Conservation (phyloP, 2,113 vertebrate species). For the Calidris pygmaea region DNA sequence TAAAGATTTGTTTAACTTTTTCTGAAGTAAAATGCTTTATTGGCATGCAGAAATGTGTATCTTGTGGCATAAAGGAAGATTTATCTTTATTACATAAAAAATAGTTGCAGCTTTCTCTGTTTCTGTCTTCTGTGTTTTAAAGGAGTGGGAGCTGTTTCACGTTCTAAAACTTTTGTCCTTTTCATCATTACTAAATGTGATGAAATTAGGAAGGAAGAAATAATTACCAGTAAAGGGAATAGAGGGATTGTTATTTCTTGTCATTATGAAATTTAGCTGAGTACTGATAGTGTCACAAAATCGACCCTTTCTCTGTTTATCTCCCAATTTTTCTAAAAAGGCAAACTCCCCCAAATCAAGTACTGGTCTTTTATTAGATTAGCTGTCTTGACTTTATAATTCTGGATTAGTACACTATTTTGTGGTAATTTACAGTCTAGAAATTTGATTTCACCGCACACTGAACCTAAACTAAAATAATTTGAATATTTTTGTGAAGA, state of each 20-base stretch:
- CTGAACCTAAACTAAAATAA: not conserved
- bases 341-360: not conserved
- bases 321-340: not conserved
- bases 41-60: not conserved
- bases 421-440: not conserved
- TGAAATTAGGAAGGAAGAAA: not conserved
- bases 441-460: not conserved
- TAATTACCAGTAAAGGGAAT: not conserved
- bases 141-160: not conserved
- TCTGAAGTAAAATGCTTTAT: not conserved
- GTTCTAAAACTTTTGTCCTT: not conserved
- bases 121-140: not conserved
- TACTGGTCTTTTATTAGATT: not conserved
- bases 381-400: not conserved
- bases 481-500: not conserved
- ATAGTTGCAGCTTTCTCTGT: not conserved
- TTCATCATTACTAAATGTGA: not conserved
- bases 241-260: not conserved
- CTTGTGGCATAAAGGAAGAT: not conserved
- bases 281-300: not conserved
- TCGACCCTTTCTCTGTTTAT: not conserved
- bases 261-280: not conserved
- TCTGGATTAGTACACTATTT: not conserved
- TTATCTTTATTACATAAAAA: not conserved
- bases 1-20: not conserved